Base-by-base conservation (phyloP, 2,888 invertebrate genomes). In the Silvanus unidentatus region DNA sequence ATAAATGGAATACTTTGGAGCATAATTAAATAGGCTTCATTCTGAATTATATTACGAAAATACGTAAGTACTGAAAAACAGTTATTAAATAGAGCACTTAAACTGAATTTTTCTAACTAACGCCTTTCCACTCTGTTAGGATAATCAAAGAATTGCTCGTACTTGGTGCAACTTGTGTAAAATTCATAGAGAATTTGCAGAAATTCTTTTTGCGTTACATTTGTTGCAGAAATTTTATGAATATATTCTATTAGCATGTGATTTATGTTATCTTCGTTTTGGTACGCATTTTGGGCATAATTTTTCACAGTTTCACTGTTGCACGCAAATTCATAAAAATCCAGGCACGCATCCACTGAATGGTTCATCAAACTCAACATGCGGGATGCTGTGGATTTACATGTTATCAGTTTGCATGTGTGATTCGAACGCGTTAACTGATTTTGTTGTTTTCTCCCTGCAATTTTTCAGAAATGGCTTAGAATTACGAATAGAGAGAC, bases 281-380 rank as follows among this genome's bases (percentile, higher is more conserved):
- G 22, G 8, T 22, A 5, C 8, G 22, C 8, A 22, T 13, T 36
- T 2, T 43, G 22, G 28, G 43, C 11, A 5, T 13, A 40, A 16
- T 16, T 44, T 16, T n/a, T 40, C 10, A 15, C 35, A 35, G 14
- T 22, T 22, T 22, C 40, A 11, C 14, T 30, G 15, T 16, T 41
- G 44, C 65, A 65, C 8, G 64, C 57, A 47, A 55, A 65, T 29
- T 60, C 57, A 36, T 65, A 65, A 45, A 64, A 65, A 40, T 64
- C 57, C 16, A 63, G 59, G 39, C 64, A 65, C 36, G 59, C 50
- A 35, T 53, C 49, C 16, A 32, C 49, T 6, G 52, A 48, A 48
- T 57, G 54, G 47, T 64, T 52, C 57, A 65, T 62, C 14, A 52
- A 47, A 43, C 52, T 51, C 22, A 64, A 48, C 35, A 65, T 61